Evolutionary conservation across 2,113 vertebrate genomes (phyloP), one percentile per base, ranked within the genome.

Genomic region (Podarcis raffonei): DNA sequence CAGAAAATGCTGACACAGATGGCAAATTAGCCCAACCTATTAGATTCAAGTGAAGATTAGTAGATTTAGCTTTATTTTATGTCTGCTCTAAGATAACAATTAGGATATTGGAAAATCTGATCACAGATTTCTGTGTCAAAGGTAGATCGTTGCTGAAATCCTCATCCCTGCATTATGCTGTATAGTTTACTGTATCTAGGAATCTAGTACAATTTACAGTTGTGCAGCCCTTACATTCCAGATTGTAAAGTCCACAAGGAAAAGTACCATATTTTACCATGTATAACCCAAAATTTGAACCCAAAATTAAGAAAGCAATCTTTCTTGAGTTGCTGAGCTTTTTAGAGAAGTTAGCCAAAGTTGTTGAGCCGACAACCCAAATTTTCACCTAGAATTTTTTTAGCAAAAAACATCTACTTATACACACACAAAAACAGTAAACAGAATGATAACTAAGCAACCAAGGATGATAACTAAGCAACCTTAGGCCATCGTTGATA

Each of bases 21-120:
- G 22, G n/a, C 20, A 59, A 18, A 83, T 80, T 80, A 83, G 4
- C 32, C 35, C 16, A 39, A 65, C 53, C 94, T 95, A 93, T 95
- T 94, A 94, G 92, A 93, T 81, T 95, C 93, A 95, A 94, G 92
- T 94, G 90, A 62, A 62, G 59, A 20, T 15, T 62, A 20, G 18
- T 20, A 62, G 13, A 62, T 62, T 16, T 62, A 15, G 59, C 18
- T 20, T 20, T 62, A 62, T 62, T 62, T 62, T 62, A 62, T 62
- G 18, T 30, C 7, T 30, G 68, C 68, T 69, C 30, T 23, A 69
- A 9, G 68, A 53, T 69, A n/a, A 69, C 25, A 69, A 69, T 71
- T 30, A 32, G n/a, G n/a, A 32, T 25, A 32, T 11, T 16, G 30
- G 27, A 13, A 71, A n/a, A n/a, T 71, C 69, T n/a, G 30, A 71